Evolutionary conservation across 2,797 vertebrate species (phyloP).

Genomic region (Manis javanica): DNA sequence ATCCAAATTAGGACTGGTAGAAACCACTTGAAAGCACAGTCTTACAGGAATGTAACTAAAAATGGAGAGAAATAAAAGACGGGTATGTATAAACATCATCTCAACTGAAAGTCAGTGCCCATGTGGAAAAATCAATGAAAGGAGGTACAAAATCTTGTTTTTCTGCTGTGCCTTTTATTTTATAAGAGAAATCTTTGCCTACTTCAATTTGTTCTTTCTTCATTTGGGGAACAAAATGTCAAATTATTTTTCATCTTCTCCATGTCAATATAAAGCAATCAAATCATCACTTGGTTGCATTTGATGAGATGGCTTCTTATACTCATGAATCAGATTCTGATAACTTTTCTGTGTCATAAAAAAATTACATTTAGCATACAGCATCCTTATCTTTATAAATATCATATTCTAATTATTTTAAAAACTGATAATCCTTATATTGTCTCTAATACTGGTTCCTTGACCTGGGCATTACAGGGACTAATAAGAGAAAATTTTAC

Average conservation of each 20-base stretch:
- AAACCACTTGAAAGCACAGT: slow-evolving; percentile 74
- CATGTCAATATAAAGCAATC: background rate
- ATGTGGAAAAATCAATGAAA: slow-evolving; percentile 54
- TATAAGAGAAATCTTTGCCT: slow-evolving; percentile 21
- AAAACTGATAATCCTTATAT: background rate
- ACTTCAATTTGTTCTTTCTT: slow-evolving; percentile 40
- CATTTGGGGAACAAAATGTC: background rate
- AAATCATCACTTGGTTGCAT: slow-evolving; percentile 25
- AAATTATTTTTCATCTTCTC: slow-evolving; percentile 11
- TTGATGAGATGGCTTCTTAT: slow-evolving; percentile 19
- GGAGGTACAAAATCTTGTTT: slow-evolving; percentile 1
- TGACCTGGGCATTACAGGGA: background rate
- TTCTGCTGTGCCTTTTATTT: slow-evolving; percentile 9
- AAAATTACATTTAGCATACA: background rate
- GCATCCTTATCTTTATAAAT: slow-evolving; percentile 3
- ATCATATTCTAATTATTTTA: background rate
- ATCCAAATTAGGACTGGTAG: slow-evolving; percentile 23
- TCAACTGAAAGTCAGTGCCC: background rate
- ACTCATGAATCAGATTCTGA: background rate
- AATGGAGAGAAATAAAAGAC: slow-evolving; percentile 53
- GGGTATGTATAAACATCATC: background rate
- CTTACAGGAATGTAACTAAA: slow-evolving; percentile 74
- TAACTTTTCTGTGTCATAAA: slow-evolving; percentile 29
- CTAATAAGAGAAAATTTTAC: background rate
- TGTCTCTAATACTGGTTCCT: slow-evolving; percentile 3